phyloP scores from a whole-genome alignment of 2,113 vertebrate species.

The Bambusicola thoracicus region DNA sequence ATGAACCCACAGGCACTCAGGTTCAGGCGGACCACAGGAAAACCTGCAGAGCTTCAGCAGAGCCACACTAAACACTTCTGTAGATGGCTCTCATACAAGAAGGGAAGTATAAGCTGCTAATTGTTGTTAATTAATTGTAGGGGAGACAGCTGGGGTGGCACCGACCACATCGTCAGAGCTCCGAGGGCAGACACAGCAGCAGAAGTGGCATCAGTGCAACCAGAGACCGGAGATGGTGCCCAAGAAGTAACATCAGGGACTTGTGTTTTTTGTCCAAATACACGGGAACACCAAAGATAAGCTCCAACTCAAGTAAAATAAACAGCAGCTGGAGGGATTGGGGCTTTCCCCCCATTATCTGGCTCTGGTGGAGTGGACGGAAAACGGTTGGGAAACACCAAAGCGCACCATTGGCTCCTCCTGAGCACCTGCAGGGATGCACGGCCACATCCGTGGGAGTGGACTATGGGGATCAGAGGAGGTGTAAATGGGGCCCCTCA shows the following conservation, averaged over 20 bases:
- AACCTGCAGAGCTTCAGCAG: no score
- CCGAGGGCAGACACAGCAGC: no score
- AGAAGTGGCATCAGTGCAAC: background rate
- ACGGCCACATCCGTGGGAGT: no score
- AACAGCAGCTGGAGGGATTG: background rate
- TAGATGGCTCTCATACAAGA: no score
- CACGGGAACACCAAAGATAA: background rate
- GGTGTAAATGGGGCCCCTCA: background rate
- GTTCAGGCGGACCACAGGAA: no score
- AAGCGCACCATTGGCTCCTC: rapidly evolving
- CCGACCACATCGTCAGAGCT: no score
- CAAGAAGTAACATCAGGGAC: background rate
- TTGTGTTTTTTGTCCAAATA: background rate
- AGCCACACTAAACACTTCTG: no score
- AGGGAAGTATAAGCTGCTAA: no score
- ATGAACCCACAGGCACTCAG: no score
- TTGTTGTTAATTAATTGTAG: no score
- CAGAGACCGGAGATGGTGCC: background rate
- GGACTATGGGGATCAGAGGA: background rate
- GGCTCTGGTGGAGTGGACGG: background rate
- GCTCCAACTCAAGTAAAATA: background rate
- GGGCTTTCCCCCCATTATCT: background rate
- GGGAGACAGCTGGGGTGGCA: no score
- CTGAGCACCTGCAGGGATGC: no score
- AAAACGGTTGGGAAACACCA: rapidly evolving